Evolutionary conservation across 2,797 vertebrate species (phyloP), one percentile per base, ranked within the genome.

Genomic region (Thripadectes ignobilis): DNA sequence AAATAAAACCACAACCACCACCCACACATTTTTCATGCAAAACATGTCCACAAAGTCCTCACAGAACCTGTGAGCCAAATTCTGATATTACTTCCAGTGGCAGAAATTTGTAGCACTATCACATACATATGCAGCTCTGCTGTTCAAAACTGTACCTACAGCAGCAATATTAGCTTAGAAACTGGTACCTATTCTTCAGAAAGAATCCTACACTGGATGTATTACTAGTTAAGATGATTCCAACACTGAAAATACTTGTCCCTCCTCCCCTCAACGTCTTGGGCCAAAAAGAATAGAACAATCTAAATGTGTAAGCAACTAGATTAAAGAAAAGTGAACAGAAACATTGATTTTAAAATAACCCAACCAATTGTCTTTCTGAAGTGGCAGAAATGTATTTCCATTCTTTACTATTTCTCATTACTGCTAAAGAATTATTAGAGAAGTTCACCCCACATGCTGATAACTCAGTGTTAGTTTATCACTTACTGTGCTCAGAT

Each of bases 141-240:
- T 55, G 43, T 24, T 88, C 36, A 58, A 72, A 84, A 61, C 12
- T 6, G 12, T 61, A 79, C 49, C 72, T 61, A 51, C 9, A 67
- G 55, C 34, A 85, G n/a, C 11, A 86, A 59, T 26, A 55, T 63
- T 36, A 78, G 30, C 54, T 65, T 68, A 74, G 75, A 85, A 88
- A 81, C 15, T 16, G 7, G 15, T 51, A 69, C 4, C 12, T 46
- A 2, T 15, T 71, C 26, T 65, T 76, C 41, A 73, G 39, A 74
- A 52, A 66, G 26, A 23, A 73, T 32, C 8, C 4, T 20, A 38
- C 0, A 0, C 45, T 82, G 15, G 23, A 59, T 1, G 0, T 24
- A 20, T 67, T 69, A 48, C 29, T 68, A 67, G 58, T 17, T 45
- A 72, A 48, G 23, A 61, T 14, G 2, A 78, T 55, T 68, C n/a